Evolutionary conservation across 2,113 vertebrate genomes (phyloP), one percentile per base, ranked within the genome.

Genomic region (Apodemus speciosus): DNA sequence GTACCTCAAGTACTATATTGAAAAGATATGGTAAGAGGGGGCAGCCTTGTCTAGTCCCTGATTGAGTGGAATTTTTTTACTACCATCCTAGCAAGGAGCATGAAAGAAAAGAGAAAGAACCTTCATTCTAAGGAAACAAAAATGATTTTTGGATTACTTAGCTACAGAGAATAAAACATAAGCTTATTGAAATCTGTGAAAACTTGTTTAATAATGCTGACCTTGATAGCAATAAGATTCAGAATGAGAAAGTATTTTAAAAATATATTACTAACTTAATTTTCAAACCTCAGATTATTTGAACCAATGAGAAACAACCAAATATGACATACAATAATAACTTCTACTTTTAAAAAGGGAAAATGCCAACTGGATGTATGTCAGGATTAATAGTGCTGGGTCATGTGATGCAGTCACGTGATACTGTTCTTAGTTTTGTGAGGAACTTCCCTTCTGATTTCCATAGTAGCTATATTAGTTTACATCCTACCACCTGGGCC

Each of bases 221-320:
- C 30, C 89, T 81, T 91, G 66, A 51, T 23, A 58, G 9, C 68
- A 91, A 69, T 68, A 89, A n/a, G 40, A 80, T 2, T 35, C 84
- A 27, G 32, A 27, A 58, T 64, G 27, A 30, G 6, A 92, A 91
- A 87, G 30, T 84, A 20, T 60, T 85, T 62, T 18, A 21, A 62
- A 10, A 90, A n/a, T 16, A 58, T 60, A 49, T 88, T 68, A 85
- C 38, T 89, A 43, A 86, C 85, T 93, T 92, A 84, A 15, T 25
- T 90, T 90, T 94, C 56, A 30, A 96, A 89, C 76, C 40, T 84
- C 89, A 23, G 89, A 75, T 85, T 76, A 77, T 79, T 53, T 79
- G 49, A 53, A n/a, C 49, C 49, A 53, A 93, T 68, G 21, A 6
- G 15, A 62, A 4, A 35, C 21, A 89, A 62, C 89, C 10, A 62